Base-by-base conservation (phyloP, 2,888 invertebrate genomes). In the Nymphalis urticae region DNA sequence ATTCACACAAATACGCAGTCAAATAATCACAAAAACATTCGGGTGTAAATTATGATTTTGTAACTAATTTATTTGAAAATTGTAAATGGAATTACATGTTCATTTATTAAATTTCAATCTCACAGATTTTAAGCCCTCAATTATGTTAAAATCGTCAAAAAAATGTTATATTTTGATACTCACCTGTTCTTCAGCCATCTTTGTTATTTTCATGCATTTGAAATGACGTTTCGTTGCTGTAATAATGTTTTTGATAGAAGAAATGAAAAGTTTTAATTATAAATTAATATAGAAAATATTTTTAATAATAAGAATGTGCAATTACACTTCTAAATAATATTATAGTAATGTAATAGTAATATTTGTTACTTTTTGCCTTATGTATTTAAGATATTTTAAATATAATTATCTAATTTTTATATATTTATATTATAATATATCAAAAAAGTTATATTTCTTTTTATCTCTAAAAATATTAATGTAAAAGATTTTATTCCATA, bases 171-270 rank as follows among this genome's bases (percentile, higher is more conserved):
- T 92, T 92, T 88, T 91, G 90, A 80, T 92, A 90, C 94, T 94
- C 94, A 95, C 95, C 95, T 95, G 95, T 94, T 95, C 95, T 91
- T 95, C 95, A 94, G 95, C 95, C 95, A 95, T 95, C 94, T 95
- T 95, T 92, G 91, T 93, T 92, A 90, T 91, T 91, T 88, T 90
- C 89, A 85, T 80, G 87, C 90, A 92, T 90, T 90, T 88, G 89
- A 72, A 85, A 82, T 86, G 80, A 85, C 87, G 87, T 88, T 88
- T 81, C 79, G 83, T 82, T 84, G 61, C 47, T 67, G 66, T 66
- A 63, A 60, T 42, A 50, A 36, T 59, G 60, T 62, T 42, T 64
- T 62, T 51, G 47, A 48, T 65, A 42, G 56, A 64, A 66, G 48
- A 19, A 65, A 54, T 17, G 59, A 36, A 19, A 60, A 56, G 60